Evolutionary conservation across 2,113 vertebrate genomes (phyloP), one percentile per base, ranked within the genome.

Genomic region (Geococcyx californianus): DNA sequence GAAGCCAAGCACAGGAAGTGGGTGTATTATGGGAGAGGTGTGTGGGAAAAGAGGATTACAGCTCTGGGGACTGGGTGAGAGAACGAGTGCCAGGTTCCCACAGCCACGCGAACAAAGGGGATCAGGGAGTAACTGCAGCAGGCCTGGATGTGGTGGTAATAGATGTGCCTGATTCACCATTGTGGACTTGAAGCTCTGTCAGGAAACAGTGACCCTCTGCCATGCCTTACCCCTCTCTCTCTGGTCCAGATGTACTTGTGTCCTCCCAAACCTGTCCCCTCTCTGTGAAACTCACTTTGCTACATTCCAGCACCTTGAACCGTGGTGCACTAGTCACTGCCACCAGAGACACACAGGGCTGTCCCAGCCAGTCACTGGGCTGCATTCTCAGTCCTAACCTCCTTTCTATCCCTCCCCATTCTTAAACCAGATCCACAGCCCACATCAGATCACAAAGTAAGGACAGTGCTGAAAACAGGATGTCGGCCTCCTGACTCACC

Each of bases 11-110:
- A 0, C 58, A 58, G 93, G 76, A 89, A 83, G 84, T 49, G 42
- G 84, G 80, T 51, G 69, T 80, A 87, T 49, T 79, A 87, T 44
- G 67, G 78, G 20, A 93, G 87, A 94, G 67, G 82, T 68, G 60
- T 90, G 92, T 84, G 88, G 67, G 84, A 96, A 93, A 84, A 66
- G 54, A 89, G 59, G 75, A 86, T 92, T 79, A 70, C 82, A 55
- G 67, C 68, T 79, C 68, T 63, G 55, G 52, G 55, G 90, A 88
- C 40, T 73, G 33, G 76, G 64, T 94, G 81, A 82, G 18, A 42
- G 56, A 94, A 73, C 0, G 5, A 81, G 51, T 77, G 54, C 74
- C 51, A 94, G 75, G 56, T 96, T 96, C 96, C 81, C 95, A 95
- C 64, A 96, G 56, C 75, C 82, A 86, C 2, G 0, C 0, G 1